These are phyloP conservation scores for Pyrocephalus nanus DNA, from an alignment of 2,797 vertebrate species.

Conservation along the genomic window DNA sequence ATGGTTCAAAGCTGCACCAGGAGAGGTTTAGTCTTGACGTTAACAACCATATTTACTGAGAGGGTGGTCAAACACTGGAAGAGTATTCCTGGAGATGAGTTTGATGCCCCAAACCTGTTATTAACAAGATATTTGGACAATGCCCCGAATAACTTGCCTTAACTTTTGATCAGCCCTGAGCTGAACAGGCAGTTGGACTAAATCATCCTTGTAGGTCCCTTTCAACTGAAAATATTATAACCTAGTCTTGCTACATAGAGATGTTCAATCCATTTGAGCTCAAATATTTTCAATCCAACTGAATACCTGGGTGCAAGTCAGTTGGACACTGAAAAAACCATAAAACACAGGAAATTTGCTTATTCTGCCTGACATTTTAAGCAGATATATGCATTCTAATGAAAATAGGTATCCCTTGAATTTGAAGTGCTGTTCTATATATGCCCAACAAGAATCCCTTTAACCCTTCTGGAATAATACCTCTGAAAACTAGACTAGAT, in stretches of 20 bases:
- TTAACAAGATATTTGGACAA: neutral
- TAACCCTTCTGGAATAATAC: neutral
- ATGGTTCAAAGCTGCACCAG: neutral
- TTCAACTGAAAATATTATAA: neutral
- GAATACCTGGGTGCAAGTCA: neutral
- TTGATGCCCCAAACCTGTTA: neutral
- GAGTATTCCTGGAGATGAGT: neutral
- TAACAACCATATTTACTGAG: neutral
- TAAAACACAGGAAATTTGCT: neutral
- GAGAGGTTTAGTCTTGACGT: neutral
- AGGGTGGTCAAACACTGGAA: neutral
- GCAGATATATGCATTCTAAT: neutral
- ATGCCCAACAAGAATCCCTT: neutral
- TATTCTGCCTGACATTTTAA: neutral
- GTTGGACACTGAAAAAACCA: neutral
- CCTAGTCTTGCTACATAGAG: neutral
- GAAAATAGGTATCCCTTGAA: neutral
- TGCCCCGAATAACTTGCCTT: neutral
- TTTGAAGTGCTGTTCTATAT: neutral
- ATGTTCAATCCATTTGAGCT: neutral
- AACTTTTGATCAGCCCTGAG: neutral
- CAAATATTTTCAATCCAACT: neutral
- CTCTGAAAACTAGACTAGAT: neutral
- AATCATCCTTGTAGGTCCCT: too few relatives aligned
- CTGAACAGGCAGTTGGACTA: neutral